Base-by-base conservation (phyloP, 1,140 invertebrate genomes). In the Antheraea mylitta region DNA sequence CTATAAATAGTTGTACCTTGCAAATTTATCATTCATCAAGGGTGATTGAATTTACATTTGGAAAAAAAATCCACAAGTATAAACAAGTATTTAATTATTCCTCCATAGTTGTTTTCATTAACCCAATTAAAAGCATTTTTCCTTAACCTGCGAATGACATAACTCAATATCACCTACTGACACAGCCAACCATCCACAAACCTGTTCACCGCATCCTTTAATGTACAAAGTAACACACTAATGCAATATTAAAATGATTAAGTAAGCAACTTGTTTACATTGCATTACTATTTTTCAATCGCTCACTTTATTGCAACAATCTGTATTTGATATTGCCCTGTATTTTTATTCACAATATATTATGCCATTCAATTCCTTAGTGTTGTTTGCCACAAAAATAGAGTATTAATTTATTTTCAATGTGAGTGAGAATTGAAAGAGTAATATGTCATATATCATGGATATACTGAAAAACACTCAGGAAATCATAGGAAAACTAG, bases 241-340 rank as follows among this genome's bases (percentile, higher is more conserved):
- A 53, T 53, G 16, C 45, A 53, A 53, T 53, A 53, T 53, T 53
- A n/a, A 53, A 53, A 53, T 53, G 45, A 53, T 53, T 53, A 53
- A 53, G 16, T 53, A 53, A 53, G 45, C 11, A 53, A 53, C 11
- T 53, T 16, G 45, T 16, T 53, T n/a, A 53, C 45, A 16, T 53
- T 53, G 45, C 45, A 16, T 11, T 53, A 6, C 9, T 53, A 16
- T 53, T 10, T 53, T 53, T 16, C 45, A 53, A 53, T 53, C 16
- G 16, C 11, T 6, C 13, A 53, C 16, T 16, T 53, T 53, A 53
- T 53, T 53, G 2, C 45, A 13, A 53, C 45, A 53, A 53, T 16
- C 45, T n/a, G 22, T 30, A 4, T 30, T 30, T 30, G 22, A 53
- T 53, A 53, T 53, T 53, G 45, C 5, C 16, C 16, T 53, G 45